Evolutionary conservation across 2,888 invertebrate genomes (phyloP).

Genomic region (Capitulum mitella): DNA sequence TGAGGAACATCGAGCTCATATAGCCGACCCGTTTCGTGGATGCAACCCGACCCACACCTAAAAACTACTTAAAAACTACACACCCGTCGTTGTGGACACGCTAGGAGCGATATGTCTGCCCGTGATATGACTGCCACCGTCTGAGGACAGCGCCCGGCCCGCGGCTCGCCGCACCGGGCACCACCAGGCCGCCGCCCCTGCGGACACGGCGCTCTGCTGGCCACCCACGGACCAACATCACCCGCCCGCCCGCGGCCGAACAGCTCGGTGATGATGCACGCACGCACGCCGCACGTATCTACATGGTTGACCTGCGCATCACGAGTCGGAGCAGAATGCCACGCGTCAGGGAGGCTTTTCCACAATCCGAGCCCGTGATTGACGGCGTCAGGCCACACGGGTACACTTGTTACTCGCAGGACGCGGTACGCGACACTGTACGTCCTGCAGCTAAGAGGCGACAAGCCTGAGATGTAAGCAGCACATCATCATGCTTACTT

Average conservation of each 20-base stretch:
- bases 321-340: not conserved
- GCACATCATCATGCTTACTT: too few species aligned
- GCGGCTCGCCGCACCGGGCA: not conserved
- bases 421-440: too few species aligned
- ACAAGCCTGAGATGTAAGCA: too few species aligned
- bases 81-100: not conserved
- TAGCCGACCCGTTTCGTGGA: too few species aligned
- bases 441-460: too few species aligned
- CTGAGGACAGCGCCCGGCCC: not conserved
- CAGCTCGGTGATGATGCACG: not conserved
- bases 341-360: too few species aligned
- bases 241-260: not conserved
- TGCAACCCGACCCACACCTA: too few species aligned
- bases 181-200: not conserved
- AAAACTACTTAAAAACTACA: slow-evolving; percentile 3
- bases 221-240: not conserved
- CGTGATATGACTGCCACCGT: not conserved
- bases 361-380: too few species aligned
- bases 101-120: not conserved
- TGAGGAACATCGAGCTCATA: too few species aligned
- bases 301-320: not conserved
- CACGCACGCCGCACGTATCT: not conserved
- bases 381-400: too few species aligned
- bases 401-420: too few species aligned
- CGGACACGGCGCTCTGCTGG: not conserved